Conservation (phyloP, 2,888 invertebrate species). For the Nysson spinosus region DNA sequence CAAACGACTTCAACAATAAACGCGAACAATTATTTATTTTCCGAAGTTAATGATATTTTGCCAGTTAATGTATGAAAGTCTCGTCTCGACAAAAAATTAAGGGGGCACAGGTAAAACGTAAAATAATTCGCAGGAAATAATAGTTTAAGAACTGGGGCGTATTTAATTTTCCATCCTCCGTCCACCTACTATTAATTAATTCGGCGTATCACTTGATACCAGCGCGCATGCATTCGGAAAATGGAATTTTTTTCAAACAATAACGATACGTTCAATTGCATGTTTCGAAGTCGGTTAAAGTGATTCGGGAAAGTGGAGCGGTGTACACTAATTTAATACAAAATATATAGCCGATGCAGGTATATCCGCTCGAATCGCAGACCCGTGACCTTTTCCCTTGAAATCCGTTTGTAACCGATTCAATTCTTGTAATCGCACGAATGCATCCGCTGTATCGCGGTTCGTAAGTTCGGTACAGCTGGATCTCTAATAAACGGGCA, state of each 20-base stretch:
- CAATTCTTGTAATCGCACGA: constrained; percentile 15
- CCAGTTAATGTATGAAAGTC: too few species aligned
- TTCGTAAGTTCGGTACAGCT: constrained; percentile 29
- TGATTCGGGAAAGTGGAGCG: constrained; percentile 46
- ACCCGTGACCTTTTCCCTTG: neutral
- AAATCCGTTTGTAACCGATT: constrained; percentile 4
- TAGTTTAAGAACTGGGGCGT: neutral
- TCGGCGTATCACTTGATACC: too few species aligned
- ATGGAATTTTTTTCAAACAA: neutral
- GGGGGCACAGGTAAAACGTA: too few species aligned
- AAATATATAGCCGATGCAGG: constrained; percentile 8
- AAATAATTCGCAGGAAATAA: neutral
- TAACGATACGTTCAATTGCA: constrained; percentile 17
- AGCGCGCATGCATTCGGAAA: too few species aligned
- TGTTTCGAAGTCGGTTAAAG: constrained; percentile 20
- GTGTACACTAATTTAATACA: constrained; percentile 36
- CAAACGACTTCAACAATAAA: too few species aligned
- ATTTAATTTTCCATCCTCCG: neutral
- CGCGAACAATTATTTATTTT: too few species aligned
- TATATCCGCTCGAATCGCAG: neutral
- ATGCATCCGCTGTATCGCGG: neutral
- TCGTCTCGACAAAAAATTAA: too few species aligned
- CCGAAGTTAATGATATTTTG: too few species aligned
- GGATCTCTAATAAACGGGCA: constrained; percentile 49
- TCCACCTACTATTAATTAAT: too few species aligned